Evolutionary conservation across 23 tunicate genomes (phyloP).

Genomic region (Botrylloides violaceus): DNA sequence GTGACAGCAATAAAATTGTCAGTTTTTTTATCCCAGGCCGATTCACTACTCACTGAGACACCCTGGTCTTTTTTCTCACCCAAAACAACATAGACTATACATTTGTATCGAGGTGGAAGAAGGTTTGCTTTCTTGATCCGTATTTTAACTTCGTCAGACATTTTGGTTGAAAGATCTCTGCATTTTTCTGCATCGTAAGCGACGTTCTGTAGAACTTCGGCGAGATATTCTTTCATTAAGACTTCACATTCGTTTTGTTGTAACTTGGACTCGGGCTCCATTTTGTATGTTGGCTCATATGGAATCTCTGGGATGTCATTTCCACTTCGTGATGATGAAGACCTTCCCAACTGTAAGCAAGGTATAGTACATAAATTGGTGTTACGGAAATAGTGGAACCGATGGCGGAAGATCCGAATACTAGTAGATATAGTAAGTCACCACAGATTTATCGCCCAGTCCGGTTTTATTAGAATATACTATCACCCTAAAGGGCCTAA

Average conservation of each 20-base stretch:
- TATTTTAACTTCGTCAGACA: conserved; percentile 35
- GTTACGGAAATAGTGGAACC: too few species aligned
- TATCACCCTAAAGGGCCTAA: too few species aligned
- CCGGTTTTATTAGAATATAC: too few species aligned
- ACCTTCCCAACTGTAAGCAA: conserved; percentile 15
- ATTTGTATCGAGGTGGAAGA: conserved; percentile 71
- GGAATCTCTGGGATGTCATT: not conserved
- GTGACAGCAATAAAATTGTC: conserved; percentile 54
- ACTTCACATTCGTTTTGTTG: conserved; percentile 29
- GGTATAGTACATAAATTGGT: too few species aligned
- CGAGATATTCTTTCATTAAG: conserved; percentile 27
- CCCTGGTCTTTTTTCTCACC: conserved; percentile 73
- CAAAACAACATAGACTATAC: conserved; percentile 57
- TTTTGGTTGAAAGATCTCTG: conserved; percentile 24
- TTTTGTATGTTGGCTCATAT: conserved; percentile 47
- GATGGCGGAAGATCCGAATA: too few species aligned
- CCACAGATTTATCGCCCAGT: too few species aligned
- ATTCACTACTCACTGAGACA: conserved; percentile 55
- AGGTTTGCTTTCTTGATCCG: conserved; percentile 1
- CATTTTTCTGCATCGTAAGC: conserved; percentile 23
- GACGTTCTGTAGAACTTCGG: conserved; percentile 28
- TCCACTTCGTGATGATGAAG: conserved; percentile 12
- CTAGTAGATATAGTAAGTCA: too few species aligned
- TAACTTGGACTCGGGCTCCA: conserved; percentile 41
- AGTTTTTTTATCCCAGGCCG: conserved; percentile 65